These are phyloP conservation scores for Prietella phreatophila DNA, from an alignment of 2,113 vertebrate species.

Conservation along the genomic window DNA sequence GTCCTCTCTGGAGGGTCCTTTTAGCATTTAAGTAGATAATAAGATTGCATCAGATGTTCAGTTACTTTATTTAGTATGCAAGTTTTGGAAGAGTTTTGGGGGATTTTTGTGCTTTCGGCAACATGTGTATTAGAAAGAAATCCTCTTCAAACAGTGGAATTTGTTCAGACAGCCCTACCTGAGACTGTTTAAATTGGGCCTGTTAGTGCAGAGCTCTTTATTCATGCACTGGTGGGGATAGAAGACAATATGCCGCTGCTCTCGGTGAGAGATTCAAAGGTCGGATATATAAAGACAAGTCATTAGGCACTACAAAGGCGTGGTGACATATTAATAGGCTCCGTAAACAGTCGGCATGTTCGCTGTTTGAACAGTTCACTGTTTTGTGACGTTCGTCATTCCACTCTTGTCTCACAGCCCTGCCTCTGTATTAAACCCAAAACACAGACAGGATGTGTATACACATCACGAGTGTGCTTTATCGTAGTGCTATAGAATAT, in stretches of 20 bases:
- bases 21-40: neutral
- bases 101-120: neutral
- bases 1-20: no score
- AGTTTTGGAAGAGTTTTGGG: neutral
- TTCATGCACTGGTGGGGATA: neutral
- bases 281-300: slow-evolving; percentile 27
- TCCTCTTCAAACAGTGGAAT: neutral
- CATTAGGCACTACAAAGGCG: slow-evolving; percentile 41
- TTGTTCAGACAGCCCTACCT: neutral
- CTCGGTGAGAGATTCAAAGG: slow-evolving; percentile 23
- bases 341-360: slow-evolving; percentile 32
- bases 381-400: slow-evolving; percentile 27
- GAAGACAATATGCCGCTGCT: neutral
- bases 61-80: neutral
- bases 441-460: slow-evolving; percentile 37
- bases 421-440: neutral
- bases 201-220: neutral
- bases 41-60: no score
- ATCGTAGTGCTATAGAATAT: slow-evolving; percentile 10
- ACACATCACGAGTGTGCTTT: slow-evolving; percentile 14
- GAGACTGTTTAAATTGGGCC: neutral
- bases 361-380: slow-evolving; percentile 43
- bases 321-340: slow-evolving; percentile 36
- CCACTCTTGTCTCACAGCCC: neutral
- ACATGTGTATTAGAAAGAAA: neutral